These are phyloP conservation scores for Anarhynchus alexandrinus DNA, from an alignment of 2,113 vertebrate species.

Conservation along the genomic window DNA sequence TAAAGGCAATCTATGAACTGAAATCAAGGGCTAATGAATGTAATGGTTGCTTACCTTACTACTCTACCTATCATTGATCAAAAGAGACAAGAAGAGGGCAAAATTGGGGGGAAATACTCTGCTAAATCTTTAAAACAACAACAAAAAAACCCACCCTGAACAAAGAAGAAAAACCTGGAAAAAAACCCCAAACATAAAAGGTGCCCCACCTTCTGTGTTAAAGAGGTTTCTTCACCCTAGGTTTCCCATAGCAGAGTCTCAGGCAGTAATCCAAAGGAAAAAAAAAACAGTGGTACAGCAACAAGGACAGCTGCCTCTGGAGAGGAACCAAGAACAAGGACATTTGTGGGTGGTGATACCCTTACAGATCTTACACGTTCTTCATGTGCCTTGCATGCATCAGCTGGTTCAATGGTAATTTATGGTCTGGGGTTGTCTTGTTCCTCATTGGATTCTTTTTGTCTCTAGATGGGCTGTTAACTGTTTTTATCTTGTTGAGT, in stretches of 20 bases:
- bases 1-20: background rate
- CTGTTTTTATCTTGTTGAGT: too few relatives aligned
- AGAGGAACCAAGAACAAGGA: background rate
- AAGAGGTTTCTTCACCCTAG: background rate
- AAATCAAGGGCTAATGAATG: background rate
- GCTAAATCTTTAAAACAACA: background rate
- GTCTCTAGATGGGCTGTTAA: background rate
- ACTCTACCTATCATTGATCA: background rate
- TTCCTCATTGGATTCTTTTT: background rate
- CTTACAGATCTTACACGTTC: background rate
- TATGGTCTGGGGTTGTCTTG: background rate
- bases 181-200: too few relatives aligned
- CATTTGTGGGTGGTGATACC: background rate
- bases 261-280: background rate
- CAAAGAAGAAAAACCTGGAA: background rate
- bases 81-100: background rate
- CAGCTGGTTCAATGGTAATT: background rate
- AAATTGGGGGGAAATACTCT: background rate
- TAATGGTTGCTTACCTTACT: background rate
- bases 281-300: background rate
- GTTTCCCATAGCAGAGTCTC: background rate
- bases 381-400: too few relatives aligned
- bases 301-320: background rate
- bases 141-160: fast-evolving
- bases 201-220: too few relatives aligned